phyloP scores from a whole-genome alignment of 2,797 vertebrate genomes.

The Mormyrops boulengeri region DNA sequence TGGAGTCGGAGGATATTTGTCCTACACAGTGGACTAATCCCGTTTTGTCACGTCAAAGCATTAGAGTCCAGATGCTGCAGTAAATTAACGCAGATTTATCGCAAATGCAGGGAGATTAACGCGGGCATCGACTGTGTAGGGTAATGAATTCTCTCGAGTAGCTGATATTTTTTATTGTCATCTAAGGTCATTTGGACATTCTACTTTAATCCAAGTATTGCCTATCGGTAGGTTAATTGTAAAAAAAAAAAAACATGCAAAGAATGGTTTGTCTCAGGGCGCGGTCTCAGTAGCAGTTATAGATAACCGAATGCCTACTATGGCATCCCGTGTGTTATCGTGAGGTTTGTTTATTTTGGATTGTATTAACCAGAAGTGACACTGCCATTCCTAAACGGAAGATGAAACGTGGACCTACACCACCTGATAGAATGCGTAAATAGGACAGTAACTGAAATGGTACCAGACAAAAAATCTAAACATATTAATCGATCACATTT shows the following conservation, averaged over 20 bases:
- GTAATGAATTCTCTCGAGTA: background rate
- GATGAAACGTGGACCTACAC: background rate
- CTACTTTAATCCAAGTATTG: background rate
- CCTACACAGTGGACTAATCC: background rate
- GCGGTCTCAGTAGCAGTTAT: background rate
- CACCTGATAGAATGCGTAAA: background rate
- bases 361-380: background rate
- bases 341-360: background rate
- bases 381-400: background rate
- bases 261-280: background rate
- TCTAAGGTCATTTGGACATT: background rate
- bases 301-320: background rate
- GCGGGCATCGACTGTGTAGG: background rate
- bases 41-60: background rate
- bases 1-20: background rate
- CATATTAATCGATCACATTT: background rate
- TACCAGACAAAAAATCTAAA: background rate
- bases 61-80: background rate
- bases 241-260: background rate
- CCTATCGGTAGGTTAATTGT: background rate
- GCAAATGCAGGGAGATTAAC: background rate
- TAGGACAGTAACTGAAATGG: background rate
- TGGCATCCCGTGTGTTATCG: background rate
- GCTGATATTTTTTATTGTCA: background rate
- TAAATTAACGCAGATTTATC: background rate